These are phyloP conservation scores for Morpho deidamia DNA, from an alignment of 2,888 invertebrate genomes.

Conservation along the genomic window DNA sequence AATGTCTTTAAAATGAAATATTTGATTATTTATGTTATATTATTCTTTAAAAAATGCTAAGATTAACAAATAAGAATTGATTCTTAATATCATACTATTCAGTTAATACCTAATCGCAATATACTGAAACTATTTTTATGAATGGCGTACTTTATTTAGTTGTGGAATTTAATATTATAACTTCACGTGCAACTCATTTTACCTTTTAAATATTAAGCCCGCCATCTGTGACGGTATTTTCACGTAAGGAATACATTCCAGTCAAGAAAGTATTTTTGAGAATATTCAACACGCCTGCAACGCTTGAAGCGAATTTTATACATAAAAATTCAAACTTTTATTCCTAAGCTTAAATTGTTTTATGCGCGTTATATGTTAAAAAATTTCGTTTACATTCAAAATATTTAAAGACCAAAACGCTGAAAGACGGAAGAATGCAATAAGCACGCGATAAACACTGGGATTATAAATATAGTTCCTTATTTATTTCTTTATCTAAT, in stretches of 20 bases:
- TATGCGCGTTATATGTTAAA: no score
- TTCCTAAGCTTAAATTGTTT: neutral
- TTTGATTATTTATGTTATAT: no score
- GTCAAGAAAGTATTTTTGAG: slow-evolving; percentile 6
- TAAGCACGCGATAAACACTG: neutral
- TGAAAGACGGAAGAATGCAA: neutral
- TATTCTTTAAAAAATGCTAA: no score
- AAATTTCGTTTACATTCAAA: no score
- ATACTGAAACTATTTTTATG: no score
- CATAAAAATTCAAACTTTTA: neutral
- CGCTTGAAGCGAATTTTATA: slow-evolving; percentile 4
- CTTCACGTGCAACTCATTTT: slow-evolving; percentile 3
- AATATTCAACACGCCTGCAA: slow-evolving; percentile 5
- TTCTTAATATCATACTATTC: neutral
- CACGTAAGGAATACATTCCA: slow-evolving; percentile 11
- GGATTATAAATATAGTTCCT: slow-evolving; percentile 1
- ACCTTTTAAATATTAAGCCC: slow-evolving; percentile 11
- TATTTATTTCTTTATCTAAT: slow-evolving; percentile 11
- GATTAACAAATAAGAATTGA: no score
- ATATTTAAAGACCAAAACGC: neutral
- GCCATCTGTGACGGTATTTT: slow-evolving; percentile 11
- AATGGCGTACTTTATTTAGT: no score
- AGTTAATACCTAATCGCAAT: no score
- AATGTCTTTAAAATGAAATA: no score
- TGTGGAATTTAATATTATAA: neutral